phyloP scores from a whole-genome alignment of 2,888 invertebrate genomes.

The Troides helena region DNA sequence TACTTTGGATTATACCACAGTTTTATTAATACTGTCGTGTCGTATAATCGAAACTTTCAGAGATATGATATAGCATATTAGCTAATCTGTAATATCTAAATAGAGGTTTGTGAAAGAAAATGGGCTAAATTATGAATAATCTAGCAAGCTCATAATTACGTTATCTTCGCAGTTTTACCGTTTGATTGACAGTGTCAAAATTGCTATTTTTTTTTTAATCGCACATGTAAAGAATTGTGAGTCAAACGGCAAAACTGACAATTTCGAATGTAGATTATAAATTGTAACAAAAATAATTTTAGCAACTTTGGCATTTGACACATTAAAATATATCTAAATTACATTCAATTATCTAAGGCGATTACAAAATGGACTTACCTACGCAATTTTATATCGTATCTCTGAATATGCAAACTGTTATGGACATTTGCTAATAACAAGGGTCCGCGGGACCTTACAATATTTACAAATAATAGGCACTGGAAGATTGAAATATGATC shows the following conservation, averaged over 20 bases:
- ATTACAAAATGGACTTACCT: slow-evolving; percentile 63
- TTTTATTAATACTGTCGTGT: slow-evolving; percentile 74
- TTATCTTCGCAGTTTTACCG: slow-evolving; percentile 33
- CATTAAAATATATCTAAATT: slow-evolving; percentile 47
- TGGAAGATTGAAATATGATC: slow-evolving; percentile 59
- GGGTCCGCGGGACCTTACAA: slow-evolving; percentile 45
- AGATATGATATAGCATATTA: slow-evolving; percentile 59
- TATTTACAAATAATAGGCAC: slow-evolving; percentile 71
- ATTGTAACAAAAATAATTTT: slow-evolving; percentile 65
- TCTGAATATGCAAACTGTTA: slow-evolving; percentile 59
- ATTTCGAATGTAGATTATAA: slow-evolving; percentile 35
- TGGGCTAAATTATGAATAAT: slow-evolving; percentile 37
- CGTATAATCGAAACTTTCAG: slow-evolving; percentile 60
- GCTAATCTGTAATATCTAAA: background rate
- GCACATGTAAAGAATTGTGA: slow-evolving; percentile 41
- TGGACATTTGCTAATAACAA: slow-evolving; percentile 36
- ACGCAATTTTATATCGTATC: slow-evolving; percentile 65
- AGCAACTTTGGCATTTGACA: slow-evolving; percentile 62
- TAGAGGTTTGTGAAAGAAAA: slow-evolving; percentile 11
- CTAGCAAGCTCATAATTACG: slow-evolving; percentile 61
- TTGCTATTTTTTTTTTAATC: slow-evolving; percentile 40
- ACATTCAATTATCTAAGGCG: slow-evolving; percentile 58
- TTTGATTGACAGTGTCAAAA: slow-evolving; percentile 10
- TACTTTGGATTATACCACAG: slow-evolving; percentile 65
- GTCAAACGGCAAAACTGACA: slow-evolving; percentile 20